Percentiles rank a stretch among this genome's conserved stretches.
phyloP scores from a whole-genome alignment of 2,113 vertebrate species.

The Fulica atra region DNA sequence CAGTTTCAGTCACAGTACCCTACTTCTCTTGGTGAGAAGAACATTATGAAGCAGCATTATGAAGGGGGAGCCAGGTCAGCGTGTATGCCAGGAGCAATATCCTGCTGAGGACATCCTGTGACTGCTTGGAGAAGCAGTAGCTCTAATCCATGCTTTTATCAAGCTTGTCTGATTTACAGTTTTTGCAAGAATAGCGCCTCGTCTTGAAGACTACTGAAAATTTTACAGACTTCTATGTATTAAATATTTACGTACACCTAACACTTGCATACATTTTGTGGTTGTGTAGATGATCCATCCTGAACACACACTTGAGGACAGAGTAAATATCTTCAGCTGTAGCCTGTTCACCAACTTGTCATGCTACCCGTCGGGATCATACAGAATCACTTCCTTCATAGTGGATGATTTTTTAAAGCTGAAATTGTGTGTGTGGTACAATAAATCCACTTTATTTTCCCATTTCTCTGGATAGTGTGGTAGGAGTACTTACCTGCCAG shows the following conservation, averaged over 20 bases:
- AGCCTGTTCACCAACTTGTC: neutral
- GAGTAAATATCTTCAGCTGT: neutral
- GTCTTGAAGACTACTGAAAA: neutral
- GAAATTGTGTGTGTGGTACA: neutral
- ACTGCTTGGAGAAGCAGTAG: neutral
- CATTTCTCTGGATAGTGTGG: neutral
- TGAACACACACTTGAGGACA: neutral
- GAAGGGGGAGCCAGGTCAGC: neutral
- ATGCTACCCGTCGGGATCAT: neutral
- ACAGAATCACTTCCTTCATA: neutral
- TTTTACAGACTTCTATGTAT: neutral
- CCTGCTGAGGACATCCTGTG: neutral
- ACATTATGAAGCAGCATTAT: neutral
- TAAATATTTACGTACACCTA: neutral
- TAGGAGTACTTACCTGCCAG: neutral
- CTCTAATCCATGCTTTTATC: neutral
- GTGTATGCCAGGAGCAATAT: accelerated
- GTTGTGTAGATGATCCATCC: neutral
- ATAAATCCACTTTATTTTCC: neutral
- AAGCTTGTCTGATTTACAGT: neutral
- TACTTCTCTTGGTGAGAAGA: neutral
- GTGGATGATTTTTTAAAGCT: neutral
- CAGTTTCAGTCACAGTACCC: neutral
- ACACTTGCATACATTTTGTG: neutral
- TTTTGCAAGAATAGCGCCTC: neutral